phyloP scores from a whole-genome alignment of 1,140 invertebrate species.

The Diuraphis noxia region DNA sequence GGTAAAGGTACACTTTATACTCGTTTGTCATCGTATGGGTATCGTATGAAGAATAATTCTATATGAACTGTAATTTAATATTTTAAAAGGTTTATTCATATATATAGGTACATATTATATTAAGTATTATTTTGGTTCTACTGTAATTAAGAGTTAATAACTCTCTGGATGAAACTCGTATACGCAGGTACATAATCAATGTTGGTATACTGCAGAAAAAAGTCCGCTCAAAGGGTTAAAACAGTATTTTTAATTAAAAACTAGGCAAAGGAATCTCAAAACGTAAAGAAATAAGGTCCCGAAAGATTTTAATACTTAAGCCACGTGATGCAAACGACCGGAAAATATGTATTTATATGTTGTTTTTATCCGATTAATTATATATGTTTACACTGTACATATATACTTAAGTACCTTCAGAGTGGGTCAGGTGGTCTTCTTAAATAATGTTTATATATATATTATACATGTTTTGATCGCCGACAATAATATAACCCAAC shows the following conservation, averaged over 20 bases:
- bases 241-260: neutral
- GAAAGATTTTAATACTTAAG: neutral
- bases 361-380: neutral
- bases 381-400: too few species aligned
- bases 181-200: neutral
- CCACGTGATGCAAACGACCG: neutral
- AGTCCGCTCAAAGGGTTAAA: neutral
- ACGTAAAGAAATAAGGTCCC: neutral
- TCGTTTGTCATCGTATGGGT: neutral
- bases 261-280: neutral
- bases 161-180: neutral
- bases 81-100: neutral
- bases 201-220: neutral
- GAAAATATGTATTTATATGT: neutral
- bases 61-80: neutral
- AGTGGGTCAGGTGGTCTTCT: neutral
- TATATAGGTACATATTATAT: neutral
- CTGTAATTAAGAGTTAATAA: neutral
- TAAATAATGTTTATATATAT: neutral
- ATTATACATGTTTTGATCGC: neutral
- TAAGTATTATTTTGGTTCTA: neutral
- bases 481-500: neutral
- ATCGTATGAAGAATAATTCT: neutral
- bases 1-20: neutral
- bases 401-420: neutral